phyloP scores from a whole-genome alignment of 2,888 invertebrate species.

The Phlogophora meticulosa region DNA sequence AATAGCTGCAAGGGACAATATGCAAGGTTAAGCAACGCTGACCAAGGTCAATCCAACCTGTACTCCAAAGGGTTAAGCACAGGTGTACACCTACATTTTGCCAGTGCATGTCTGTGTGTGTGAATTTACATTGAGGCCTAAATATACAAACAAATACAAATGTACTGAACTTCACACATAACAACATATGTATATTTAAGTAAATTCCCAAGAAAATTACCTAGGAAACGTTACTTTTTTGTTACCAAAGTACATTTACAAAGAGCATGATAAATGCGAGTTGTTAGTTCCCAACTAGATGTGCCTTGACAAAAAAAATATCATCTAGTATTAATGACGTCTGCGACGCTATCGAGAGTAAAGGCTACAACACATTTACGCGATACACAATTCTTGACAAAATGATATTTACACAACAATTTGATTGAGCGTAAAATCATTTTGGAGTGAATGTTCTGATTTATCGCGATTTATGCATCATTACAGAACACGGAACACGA shows the following conservation, averaged over 20 bases:
- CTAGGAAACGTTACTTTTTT: constrained; percentile 46
- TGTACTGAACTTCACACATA: constrained; percentile 28
- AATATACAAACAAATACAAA: constrained; percentile 32
- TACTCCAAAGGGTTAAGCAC: too few relatives aligned
- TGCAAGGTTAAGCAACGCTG: too few relatives aligned
- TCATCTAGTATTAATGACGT: constrained; percentile 69
- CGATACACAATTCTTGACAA: background rate
- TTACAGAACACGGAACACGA: constrained; percentile 42
- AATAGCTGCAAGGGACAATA: too few relatives aligned
- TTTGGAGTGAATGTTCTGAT: constrained; percentile 17
- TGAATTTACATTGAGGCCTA: background rate
- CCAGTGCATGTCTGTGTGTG: constrained; percentile 1
- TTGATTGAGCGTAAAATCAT: constrained; percentile 3
- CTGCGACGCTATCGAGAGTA: constrained; percentile 45
- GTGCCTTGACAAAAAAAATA: constrained; percentile 52
- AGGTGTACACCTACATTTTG: too few relatives aligned
- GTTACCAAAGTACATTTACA: constrained; percentile 47
- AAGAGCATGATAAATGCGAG: constrained; percentile 57
- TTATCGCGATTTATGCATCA: constrained; percentile 32
- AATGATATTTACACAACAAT: constrained; percentile 16
- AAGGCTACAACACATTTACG: constrained; percentile 24
- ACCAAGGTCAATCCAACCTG: too few relatives aligned
- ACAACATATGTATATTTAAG: constrained; percentile 42
- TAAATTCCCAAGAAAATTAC: constrained; percentile 46
- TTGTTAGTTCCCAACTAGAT: constrained; percentile 50